Conservation (phyloP, 35 echinoderm and acorn worm species). For the Hemicentrotus pulcherrimus region DNA sequence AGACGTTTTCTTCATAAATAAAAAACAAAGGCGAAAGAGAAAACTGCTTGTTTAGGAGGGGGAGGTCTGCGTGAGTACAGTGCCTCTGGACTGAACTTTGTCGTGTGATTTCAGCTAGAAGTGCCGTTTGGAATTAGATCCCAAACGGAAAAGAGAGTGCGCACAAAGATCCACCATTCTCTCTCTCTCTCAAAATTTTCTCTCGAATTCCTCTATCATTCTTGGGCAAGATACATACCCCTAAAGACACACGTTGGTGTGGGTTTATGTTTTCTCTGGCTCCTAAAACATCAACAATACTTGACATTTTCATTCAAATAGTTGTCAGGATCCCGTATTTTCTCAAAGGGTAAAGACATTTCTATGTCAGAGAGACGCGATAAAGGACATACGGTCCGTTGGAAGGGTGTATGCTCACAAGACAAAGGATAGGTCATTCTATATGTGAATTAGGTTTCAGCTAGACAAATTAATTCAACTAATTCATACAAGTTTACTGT, state of each 20-base stretch:
- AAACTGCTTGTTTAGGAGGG: conserved; percentile 16
- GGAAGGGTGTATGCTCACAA: background rate
- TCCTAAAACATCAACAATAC: background rate
- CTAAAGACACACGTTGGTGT: background rate
- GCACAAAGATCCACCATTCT: background rate
- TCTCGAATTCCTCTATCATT: background rate
- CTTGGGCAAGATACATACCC: background rate
- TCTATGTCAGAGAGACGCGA: background rate
- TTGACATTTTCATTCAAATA: background rate
- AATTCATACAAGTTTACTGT: background rate
- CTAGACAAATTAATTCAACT: background rate
- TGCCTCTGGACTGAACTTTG: conserved; percentile 10
- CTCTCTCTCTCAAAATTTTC: background rate
- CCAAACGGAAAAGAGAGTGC: background rate
- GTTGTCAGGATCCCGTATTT: background rate
- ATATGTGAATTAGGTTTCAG: background rate
- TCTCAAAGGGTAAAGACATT: background rate
- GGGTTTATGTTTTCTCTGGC: background rate
- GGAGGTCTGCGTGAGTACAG: conserved; percentile 20
- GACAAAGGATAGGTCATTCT: background rate
- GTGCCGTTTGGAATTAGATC: background rate
- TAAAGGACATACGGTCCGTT: background rate
- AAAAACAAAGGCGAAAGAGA: conserved; percentile 22
- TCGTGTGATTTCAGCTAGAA: background rate
- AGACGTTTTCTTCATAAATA: conserved; percentile 40